Percentiles rank a stretch among this genome's conserved stretches.
Evolutionary conservation across 1,140 invertebrate genomes (phyloP).

Genomic region (Lycorma delicatula): DNA sequence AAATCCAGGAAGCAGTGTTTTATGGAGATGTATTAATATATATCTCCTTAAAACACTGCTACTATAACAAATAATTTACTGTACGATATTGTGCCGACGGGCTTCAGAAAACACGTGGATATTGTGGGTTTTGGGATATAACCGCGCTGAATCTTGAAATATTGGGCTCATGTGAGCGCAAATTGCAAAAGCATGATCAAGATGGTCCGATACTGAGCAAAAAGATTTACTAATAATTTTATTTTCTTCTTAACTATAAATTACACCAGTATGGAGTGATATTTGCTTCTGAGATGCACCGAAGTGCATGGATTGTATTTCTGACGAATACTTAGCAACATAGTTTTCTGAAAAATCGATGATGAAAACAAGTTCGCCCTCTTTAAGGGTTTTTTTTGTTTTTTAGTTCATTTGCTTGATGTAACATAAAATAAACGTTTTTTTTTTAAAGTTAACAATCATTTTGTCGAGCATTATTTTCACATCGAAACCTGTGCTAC

Average conservation of each 20-base stretch:
- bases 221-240: background rate
- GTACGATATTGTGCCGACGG: background rate
- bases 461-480: too few relatives aligned
- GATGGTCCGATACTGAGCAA: background rate
- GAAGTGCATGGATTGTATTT: background rate
- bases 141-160: background rate
- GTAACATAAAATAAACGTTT: too few relatives aligned
- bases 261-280: background rate
- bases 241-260: background rate
- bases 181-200: background rate
- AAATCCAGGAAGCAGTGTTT: background rate
- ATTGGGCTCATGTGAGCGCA: conserved; percentile 1
- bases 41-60: too few relatives aligned
- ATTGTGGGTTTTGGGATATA: background rate
- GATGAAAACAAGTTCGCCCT: background rate
- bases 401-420: too few relatives aligned
- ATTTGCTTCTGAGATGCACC: background rate
- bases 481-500: too few relatives aligned
- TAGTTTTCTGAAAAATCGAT: conserved; percentile 8
- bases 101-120: background rate
- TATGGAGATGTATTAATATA: background rate
- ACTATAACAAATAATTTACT: background rate
- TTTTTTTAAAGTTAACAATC: too few relatives aligned
- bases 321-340: background rate
- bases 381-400: background rate